Evolutionary conservation across 2,113 vertebrate species (phyloP), one percentile per base, ranked within the genome.

Genomic region (Myiagra hebetior): DNA sequence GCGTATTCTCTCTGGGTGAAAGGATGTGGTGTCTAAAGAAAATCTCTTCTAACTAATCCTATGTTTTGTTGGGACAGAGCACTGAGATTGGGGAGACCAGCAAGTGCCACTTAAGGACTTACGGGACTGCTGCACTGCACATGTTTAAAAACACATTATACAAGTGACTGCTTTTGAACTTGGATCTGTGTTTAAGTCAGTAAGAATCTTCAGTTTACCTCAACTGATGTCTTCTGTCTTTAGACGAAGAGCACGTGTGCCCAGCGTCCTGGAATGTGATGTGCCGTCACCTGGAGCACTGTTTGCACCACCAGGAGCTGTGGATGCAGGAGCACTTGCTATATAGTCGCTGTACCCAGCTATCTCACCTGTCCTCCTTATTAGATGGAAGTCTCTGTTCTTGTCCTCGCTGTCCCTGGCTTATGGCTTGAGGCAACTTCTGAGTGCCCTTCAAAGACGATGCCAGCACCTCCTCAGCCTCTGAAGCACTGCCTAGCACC

Each of bases 1-100:
- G 0, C 26, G 12, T 17, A 8, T 50, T 59, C 57, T 65, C 56
- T 70, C 47, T 0, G 0, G 19, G 3, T 49, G 10, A 69, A 7
- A 84, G 20, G 4, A 23, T 57, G 33, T 22, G 20, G 19, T 47
- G 52, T 56, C 77, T 52, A 46, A 80, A 74, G 50, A 57, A 86
- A 84, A 83, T 3, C 42, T 87, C 31, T 89, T 93, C 49, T 57
- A 74, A 81, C 68, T 63, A 52, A 63, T 55, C 74, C 55, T 9
- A 1, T n/a, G 18, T 52, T 44, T 81, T 60, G 31, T 28, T 50
- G 86, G 76, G 46, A 80, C 46, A 44, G 28, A 84, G 13, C 44
- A 37, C 20, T 30, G 55, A 77, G 47, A 30, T 0, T 33, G 16
- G 22, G 53, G 39, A 52, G 44, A 63, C n/a, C 44, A 39, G 23